A percentile compares a stretch with the other conserved stretches of the same genome.
Evolutionary conservation across 1,140 invertebrate species (phyloP).

Genomic region (Liolophura sinensis): DNA sequence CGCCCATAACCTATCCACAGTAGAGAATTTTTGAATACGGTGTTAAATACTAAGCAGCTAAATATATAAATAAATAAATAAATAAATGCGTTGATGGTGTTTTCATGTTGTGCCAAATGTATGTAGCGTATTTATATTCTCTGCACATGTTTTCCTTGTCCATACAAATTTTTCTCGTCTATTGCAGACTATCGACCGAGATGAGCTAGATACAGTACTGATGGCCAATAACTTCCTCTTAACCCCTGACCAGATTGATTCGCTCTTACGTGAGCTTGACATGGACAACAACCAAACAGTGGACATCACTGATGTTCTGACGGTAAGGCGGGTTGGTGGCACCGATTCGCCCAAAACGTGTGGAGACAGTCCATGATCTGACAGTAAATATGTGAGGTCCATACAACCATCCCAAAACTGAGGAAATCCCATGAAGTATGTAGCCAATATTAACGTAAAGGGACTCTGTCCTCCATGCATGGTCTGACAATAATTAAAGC

Average conservation of each 20-base stretch:
- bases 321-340: conserved; percentile 10
- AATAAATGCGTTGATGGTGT: not conserved
- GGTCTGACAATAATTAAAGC: too few relatives aligned
- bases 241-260: conserved; percentile 19
- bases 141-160: too few relatives aligned
- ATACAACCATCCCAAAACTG: too few relatives aligned
- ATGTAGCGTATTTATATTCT: conserved; percentile 3
- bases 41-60: not conserved
- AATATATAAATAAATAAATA: not conserved
- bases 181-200: conserved; percentile 21
- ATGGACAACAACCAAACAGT: conserved; percentile 18
- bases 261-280: conserved; percentile 26
- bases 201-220: conserved; percentile 25
- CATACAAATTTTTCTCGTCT: too few relatives aligned
- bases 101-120: not conserved
- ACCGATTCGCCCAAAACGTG: too few relatives aligned
- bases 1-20: not conserved
- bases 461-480: too few relatives aligned
- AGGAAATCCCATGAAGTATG: too few relatives aligned
- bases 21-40: not conserved
- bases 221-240: conserved; percentile 16
- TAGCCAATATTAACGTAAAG: too few relatives aligned
- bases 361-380: too few relatives aligned
- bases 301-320: conserved; percentile 24
- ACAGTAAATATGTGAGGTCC: too few relatives aligned